These are phyloP conservation scores for Phytoseiulus persimilis DNA, from an alignment of 2,888 invertebrate genomes.

Conservation along the genomic window DNA sequence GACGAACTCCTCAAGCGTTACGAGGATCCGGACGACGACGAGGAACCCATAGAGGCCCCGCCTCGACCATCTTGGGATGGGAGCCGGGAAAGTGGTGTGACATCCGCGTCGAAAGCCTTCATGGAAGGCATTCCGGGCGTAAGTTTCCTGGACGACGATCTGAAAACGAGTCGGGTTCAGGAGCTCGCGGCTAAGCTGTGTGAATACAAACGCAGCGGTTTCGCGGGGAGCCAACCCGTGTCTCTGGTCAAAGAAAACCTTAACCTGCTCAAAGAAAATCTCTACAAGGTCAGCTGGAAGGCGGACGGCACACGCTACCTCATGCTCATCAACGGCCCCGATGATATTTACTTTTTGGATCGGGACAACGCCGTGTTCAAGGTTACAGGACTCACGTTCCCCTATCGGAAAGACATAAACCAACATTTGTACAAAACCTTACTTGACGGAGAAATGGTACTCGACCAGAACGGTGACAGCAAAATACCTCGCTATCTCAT, in stretches of 20 bases:
- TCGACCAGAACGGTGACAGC: slow-evolving; percentile 61
- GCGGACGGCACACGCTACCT: slow-evolving; percentile 96
- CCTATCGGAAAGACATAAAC: slow-evolving; percentile 62
- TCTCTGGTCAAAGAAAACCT: slow-evolving; percentile 84
- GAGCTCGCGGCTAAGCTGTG: slow-evolving; percentile 69
- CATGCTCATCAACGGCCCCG: slow-evolving; percentile 81
- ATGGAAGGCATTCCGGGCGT: slow-evolving; percentile 81
- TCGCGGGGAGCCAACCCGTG: slow-evolving; percentile 94
- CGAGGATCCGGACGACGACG: slow-evolving; percentile 62
- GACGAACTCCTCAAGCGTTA: slow-evolving; percentile 72
- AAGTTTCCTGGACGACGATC: slow-evolving; percentile 59
- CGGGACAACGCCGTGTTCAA: slow-evolving; percentile 82
- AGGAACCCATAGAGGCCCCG: slow-evolving; percentile 59
- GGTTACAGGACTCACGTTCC: slow-evolving; percentile 70
- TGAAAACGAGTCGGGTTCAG: slow-evolving; percentile 61
- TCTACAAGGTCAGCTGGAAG: slow-evolving; percentile 97
- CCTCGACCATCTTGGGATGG: slow-evolving; percentile 67
- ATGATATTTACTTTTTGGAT: slow-evolving; percentile 85
- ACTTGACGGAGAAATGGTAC: slow-evolving; percentile 94
- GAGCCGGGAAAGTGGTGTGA: slow-evolving; percentile 50
- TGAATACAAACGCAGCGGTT: slow-evolving; percentile 67
- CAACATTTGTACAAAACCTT: slow-evolving; percentile 70
- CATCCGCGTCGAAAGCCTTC: slow-evolving; percentile 54
- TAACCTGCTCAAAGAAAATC: slow-evolving; percentile 63
- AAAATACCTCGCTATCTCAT: slow-evolving; percentile 79